Evolutionary conservation across 1,140 invertebrate genomes (phyloP), one percentile per base, ranked within the genome.

Genomic region (Lasioglossum baleicum): DNA sequence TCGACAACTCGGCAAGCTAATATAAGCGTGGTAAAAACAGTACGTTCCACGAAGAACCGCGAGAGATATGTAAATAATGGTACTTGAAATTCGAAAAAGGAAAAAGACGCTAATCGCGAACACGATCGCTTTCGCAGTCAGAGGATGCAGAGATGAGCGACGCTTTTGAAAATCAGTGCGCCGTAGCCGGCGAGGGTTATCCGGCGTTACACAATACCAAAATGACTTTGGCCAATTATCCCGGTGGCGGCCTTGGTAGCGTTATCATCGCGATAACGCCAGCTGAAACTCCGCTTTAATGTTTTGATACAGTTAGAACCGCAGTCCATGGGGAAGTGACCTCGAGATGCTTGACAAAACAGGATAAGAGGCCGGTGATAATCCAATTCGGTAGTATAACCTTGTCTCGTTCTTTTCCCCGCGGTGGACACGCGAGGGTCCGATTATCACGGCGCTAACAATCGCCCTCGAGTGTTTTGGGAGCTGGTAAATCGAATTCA

Each of bases 291-390:
- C 72, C n/a, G 51, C 63, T 81, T 81, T 31, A 58, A 83, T 58
- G 65, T 74, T 83, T 77, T 77, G 70, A 77, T 78, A 85, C 48
- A 75, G 68, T 60, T 53, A 70, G 26, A 69, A 17, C 35, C 44
- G 11, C 40, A 53, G 31, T 13, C 64, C 42, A 73, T 56, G 60
- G 74, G 42, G 51, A 63, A 73, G 64, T 76, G 56, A 48, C 31
- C 35, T 80, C 72, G 61, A 61, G 40, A 73, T 35, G 10, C 40
- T 66, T 2, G 44, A 73, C 44, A 83, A 81, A 85, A 83, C 35
- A 81, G 73, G 77, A 85, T 83, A 81, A 85, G 42, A 70, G 26
- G 58, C 26, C n/a, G 44, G 67, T 83, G 82, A 83, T 83, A 83
- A 81, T 80, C 7, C 42, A 56, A 83, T 82, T 75, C 68, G 20